A percentile compares a stretch with the other conserved stretches of the same genome.
Conservation (phyloP, 2,888 invertebrate species). For the Emmelina monodactyla region DNA sequence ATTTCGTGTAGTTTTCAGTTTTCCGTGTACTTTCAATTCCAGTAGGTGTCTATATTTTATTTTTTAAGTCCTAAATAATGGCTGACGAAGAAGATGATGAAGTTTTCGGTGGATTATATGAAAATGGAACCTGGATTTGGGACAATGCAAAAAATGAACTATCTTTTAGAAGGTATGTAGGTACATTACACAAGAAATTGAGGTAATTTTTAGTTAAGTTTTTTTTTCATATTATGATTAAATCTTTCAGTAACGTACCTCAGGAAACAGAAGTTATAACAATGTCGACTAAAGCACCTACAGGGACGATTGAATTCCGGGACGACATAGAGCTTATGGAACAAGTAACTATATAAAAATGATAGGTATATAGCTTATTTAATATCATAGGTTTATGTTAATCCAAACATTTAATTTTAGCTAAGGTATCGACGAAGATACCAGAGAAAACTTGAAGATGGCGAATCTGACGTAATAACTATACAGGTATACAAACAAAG, state of each 20-base stretch:
- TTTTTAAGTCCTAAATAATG: no score
- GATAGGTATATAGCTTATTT: no score
- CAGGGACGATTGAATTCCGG: constrained; percentile 53
- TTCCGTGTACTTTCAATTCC: no score
- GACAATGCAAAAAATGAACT: constrained; percentile 26
- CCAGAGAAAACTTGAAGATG: constrained; percentile 62
- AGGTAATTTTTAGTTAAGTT: neutral
- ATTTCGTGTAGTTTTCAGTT: no score
- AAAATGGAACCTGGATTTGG: constrained; percentile 63
- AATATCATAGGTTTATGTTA: no score
- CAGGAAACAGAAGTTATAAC: constrained; percentile 31
- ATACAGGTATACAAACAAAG: constrained; percentile 32
- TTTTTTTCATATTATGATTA: neutral
- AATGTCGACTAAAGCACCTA: constrained; percentile 37
- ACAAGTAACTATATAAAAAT: constrained; percentile 51
- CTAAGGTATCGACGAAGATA: constrained; percentile 65
- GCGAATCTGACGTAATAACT: constrained; percentile 63
- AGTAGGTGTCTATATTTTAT: no score
- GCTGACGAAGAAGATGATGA: constrained; percentile 48
- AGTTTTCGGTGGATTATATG: constrained; percentile 38
- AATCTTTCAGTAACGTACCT: constrained; percentile 14
- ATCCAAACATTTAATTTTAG: constrained; percentile 36
- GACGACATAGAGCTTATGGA: constrained; percentile 63
- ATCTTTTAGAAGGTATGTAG: neutral
- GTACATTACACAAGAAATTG: neutral